Evolutionary conservation across 2,113 vertebrate genomes (phyloP).

Genomic region (Lota lota): DNA sequence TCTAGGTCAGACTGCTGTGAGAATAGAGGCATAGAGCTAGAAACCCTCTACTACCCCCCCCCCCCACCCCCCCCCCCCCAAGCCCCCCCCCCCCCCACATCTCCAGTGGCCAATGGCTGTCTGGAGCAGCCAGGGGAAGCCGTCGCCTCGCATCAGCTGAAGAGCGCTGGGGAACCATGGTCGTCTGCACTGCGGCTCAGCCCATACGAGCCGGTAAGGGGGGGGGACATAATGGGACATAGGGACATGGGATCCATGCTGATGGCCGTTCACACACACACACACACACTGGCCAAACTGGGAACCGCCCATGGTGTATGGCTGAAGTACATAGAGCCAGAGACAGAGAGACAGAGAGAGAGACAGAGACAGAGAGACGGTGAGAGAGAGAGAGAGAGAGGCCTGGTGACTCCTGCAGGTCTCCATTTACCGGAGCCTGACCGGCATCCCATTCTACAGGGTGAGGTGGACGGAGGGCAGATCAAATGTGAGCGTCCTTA

Average conservation of each 20-base stretch:
- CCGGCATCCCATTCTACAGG: slow-evolving; percentile 44
- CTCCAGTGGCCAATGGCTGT: slow-evolving; percentile 53
- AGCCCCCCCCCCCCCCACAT: slow-evolving; percentile 27
- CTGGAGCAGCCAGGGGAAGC: slow-evolving; percentile 47
- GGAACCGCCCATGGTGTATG: slow-evolving; percentile 36
- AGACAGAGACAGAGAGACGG: too few species aligned
- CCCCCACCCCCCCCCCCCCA: too few species aligned
- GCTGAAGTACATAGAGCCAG: slow-evolving; percentile 18
- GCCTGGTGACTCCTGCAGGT: slow-evolving; percentile 25
- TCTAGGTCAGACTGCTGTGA: slow-evolving; percentile 59
- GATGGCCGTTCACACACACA: too few species aligned
- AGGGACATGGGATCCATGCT: slow-evolving; percentile 13
- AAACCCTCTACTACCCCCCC: too few species aligned
- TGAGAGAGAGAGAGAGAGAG: neutral
- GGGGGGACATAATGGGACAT: neutral
- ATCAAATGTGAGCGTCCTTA: slow-evolving; percentile 32
- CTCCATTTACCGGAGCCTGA: slow-evolving; percentile 40
- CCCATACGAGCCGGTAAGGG: slow-evolving; percentile 37
- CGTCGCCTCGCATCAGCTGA: slow-evolving; percentile 57
- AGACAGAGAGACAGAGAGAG: too few species aligned
- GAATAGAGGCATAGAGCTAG: too few species aligned
- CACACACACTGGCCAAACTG: slow-evolving; percentile 23
- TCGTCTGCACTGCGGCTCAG: slow-evolving; percentile 15
- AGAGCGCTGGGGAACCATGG: slow-evolving; percentile 26
- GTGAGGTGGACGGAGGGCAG: slow-evolving; percentile 20